Conservation (phyloP, 53 echinoderm and acorn worm species). For the Patiria pectinifera region DNA sequence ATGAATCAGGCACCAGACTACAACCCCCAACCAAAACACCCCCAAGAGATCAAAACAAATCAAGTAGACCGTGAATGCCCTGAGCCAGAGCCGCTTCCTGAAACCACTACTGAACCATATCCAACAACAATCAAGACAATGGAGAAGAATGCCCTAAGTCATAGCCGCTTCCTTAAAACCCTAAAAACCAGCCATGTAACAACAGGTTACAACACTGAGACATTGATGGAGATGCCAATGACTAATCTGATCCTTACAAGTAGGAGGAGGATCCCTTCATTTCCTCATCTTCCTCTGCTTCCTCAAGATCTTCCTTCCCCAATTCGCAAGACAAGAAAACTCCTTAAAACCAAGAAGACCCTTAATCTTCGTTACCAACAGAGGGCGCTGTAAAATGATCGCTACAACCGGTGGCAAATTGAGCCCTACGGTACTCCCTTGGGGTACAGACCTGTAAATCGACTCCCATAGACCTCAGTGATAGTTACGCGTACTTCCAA, state of each 20-base stretch:
- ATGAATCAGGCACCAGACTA: neutral
- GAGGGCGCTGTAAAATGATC: neutral
- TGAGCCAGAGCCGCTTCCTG: neutral
- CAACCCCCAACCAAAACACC: neutral
- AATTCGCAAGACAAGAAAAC: neutral
- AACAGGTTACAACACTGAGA: neutral
- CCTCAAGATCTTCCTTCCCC: neutral
- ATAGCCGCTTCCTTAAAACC: no score
- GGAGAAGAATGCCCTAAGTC: no score
- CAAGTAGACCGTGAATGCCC: conserved; percentile 30
- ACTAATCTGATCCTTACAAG: conserved; percentile 2
- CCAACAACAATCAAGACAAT: neutral
- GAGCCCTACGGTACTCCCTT: neutral
- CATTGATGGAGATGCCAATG: neutral
- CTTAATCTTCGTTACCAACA: neutral
- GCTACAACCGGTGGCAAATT: neutral
- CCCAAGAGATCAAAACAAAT: neutral
- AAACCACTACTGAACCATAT: neutral
- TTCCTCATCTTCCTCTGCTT: conserved; percentile 26
- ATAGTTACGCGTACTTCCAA: no score
- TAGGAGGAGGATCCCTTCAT: conserved; percentile 13
- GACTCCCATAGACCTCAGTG: no score
- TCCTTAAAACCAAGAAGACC: neutral
- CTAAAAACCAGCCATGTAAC: no score
- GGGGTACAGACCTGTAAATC: neutral